A percentile compares a stretch with the other conserved stretches of the same genome.
Conservation (phyloP, 1,140 invertebrate genomes). For the Pemphigus obesinymphae region DNA sequence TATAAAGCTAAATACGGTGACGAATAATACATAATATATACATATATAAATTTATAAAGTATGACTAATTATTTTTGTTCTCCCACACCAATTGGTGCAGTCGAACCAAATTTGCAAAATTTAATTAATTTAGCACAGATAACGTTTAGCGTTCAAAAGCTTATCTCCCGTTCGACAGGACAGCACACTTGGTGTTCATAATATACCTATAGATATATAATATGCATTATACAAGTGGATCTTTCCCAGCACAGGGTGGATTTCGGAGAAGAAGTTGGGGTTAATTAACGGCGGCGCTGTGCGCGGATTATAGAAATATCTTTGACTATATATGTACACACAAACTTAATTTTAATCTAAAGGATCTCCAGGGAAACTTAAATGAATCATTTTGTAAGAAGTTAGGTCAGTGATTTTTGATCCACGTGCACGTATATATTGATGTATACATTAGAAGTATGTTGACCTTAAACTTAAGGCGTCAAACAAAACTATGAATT, state of each 20-base stretch:
- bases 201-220: too few species aligned
- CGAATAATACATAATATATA: neutral
- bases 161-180: constrained; percentile 8
- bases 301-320: neutral
- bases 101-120: neutral
- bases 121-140: constrained; percentile 21
- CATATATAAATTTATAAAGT: neutral
- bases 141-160: neutral
- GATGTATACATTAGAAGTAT: too few species aligned
- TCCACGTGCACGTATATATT: too few species aligned
- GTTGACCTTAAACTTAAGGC: too few species aligned
- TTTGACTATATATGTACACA: neutral
- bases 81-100: neutral
- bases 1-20: neutral
- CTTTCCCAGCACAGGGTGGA: neutral
- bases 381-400: too few species aligned
- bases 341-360: too few species aligned
- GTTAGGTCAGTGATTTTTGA: too few species aligned
- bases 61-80: constrained; percentile 13
- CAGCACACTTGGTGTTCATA: neutral
- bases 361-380: too few species aligned
- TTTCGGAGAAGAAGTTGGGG: neutral
- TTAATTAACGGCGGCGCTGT: neutral
- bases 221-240: too few species aligned
- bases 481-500: too few species aligned